Evolutionary conservation across 2,888 invertebrate species (phyloP), one percentile per base, ranked within the genome.

Genomic region (Epinotia bilunana): DNA sequence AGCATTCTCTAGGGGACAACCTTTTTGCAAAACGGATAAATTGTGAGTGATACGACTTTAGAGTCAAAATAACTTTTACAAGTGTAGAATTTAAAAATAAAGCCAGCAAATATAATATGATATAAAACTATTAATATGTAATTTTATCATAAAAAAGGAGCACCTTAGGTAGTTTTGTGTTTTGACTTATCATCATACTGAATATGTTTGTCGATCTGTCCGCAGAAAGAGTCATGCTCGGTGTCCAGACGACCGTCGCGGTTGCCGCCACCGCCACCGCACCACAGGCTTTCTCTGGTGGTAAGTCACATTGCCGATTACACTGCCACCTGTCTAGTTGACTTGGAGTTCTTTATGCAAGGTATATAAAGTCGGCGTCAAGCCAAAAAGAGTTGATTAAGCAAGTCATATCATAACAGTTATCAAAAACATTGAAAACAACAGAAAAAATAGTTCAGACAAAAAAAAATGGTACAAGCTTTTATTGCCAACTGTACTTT

Each of bases 201-300:
- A 58, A 53, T 61, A 64, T 63, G 73, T 39, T 9, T 39, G 70
- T 62, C 20, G 76, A 57, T 72, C 20, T 70, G 73, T 81, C 83
- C 80, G 68, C 90, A 94, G 94, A 94, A 94, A 83, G 94, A 94
- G 84, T 84, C 86, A 82, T 93, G 92, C 77, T 84, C 88, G 68
- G 91, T 89, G 72, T 92, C 93, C n/a, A 84, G 94, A 46, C 86
- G 94, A 58, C 94, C 94, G 74, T 94, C 94, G 76, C 84, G 94
- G 71, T 81, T 94, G 83, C 94, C 94, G n/a, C 93, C 92, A 73
- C 94, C 93, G 73, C 93, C 93, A 43, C 90, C 93, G 39, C 94
- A 94, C 81, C 94, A 94, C 82, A 83, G 94, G 76, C 90, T 94
- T 60, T 94, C 94, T 49, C 89, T 94, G 49, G 94, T 94, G 88